Percentiles rank a stretch among this genome's conserved stretches.
Evolutionary conservation across 2,888 invertebrate species (phyloP).

Genomic region (Unio pictorum): DNA sequence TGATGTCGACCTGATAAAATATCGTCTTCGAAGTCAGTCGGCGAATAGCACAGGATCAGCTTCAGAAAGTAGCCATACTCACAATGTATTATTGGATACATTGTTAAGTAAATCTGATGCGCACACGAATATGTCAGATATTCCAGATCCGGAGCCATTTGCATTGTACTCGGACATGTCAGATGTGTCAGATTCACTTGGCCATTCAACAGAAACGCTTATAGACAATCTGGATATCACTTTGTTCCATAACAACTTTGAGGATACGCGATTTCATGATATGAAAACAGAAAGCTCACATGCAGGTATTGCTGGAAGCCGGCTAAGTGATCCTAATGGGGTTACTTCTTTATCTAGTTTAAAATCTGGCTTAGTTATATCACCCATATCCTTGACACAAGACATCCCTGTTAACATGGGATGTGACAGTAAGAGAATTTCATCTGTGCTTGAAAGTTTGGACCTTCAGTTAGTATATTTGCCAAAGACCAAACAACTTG

Average conservation of each 20-base stretch:
- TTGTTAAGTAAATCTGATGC: background rate
- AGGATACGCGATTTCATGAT: too few species aligned
- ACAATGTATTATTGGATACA: conserved; percentile 3
- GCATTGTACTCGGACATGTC: conserved; percentile 1
- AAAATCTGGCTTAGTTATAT: conserved; percentile 53
- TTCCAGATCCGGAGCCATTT: background rate
- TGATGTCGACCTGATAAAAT: conserved; percentile 50
- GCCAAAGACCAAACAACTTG: conserved; percentile 63
- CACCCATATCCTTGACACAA: conserved; percentile 55
- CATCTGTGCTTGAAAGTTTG: conserved; percentile 64
- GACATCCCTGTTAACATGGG: conserved; percentile 54
- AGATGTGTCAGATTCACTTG: conserved; percentile 23
- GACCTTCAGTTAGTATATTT: conserved; percentile 60
- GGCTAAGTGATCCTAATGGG: conserved; percentile 13
- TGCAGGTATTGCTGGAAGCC: conserved; percentile 11
- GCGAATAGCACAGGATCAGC: conserved; percentile 5
- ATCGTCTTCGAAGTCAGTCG: conserved; percentile 16
- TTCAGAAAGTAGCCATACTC: conserved; percentile 4
- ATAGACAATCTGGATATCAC: conserved; percentile 23
- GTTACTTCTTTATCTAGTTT: conserved; percentile 30
- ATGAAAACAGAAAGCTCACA: conserved; percentile 9
- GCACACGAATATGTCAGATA: too few species aligned
- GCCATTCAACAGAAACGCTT: conserved; percentile 34
- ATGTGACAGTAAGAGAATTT: conserved; percentile 55
- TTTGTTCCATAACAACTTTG: background rate